These are phyloP conservation scores for Struthidea cinerea DNA, from an alignment of 2,113 vertebrate genomes.

Conservation along the genomic window DNA sequence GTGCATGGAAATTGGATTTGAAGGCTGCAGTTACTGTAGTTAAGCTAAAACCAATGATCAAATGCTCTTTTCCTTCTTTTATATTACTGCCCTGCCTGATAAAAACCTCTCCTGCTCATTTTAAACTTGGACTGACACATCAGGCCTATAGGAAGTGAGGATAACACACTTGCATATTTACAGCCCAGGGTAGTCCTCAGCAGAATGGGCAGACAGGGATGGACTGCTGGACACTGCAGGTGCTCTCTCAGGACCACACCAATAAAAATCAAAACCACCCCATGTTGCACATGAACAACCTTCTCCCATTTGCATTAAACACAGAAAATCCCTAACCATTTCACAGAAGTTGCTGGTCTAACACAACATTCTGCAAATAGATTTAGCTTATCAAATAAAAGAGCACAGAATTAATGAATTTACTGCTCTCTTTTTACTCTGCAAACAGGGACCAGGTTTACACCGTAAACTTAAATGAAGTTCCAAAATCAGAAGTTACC, in stretches of 20 bases:
- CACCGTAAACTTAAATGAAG: slow-evolving; percentile 93
- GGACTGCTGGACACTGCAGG: neutral
- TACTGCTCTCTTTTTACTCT: slow-evolving; percentile 28
- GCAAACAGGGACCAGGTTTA: slow-evolving; percentile 95
- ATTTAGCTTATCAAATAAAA: slow-evolving; percentile 9
- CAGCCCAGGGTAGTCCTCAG: neutral
- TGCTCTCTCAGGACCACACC: neutral
- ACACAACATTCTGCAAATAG: slow-evolving; percentile 16
- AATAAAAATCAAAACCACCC: neutral
- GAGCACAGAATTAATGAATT: neutral
- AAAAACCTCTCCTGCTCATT: slow-evolving; percentile 31
- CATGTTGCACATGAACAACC: neutral
- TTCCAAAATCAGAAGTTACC: slow-evolving; percentile 91
- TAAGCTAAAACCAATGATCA: slow-evolving; percentile 53
- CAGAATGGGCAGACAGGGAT: neutral
- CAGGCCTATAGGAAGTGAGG: slow-evolving; percentile 25
- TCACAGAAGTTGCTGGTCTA: neutral
- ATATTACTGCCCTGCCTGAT: slow-evolving; percentile 26
- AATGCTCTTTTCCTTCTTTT: slow-evolving; percentile 26
- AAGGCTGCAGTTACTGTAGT: slow-evolving; percentile 57
- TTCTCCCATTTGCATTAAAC: neutral
- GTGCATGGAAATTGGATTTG: slow-evolving; percentile 53
- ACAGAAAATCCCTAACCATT: slow-evolving; percentile 33
- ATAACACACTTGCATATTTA: slow-evolving; percentile 17
- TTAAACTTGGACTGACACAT: slow-evolving; percentile 47